phyloP scores from a whole-genome alignment of 2,888 invertebrate species.

The Nomada flava region DNA sequence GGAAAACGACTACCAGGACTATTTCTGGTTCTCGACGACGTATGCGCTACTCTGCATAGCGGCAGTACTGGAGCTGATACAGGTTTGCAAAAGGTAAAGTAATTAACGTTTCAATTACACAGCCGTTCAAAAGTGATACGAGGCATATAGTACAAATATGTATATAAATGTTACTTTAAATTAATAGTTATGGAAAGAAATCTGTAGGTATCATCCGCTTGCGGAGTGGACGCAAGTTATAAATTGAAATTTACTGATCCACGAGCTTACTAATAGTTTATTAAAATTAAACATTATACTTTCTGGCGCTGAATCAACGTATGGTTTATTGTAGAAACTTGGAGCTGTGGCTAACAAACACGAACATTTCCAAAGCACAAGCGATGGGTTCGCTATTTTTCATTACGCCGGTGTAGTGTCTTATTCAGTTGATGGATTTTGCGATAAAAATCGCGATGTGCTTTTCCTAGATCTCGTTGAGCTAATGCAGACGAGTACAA shows the following conservation, averaged over 20 bases:
- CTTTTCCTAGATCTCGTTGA: constrained; percentile 88
- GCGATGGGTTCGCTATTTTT: constrained; percentile 86
- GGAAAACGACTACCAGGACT: constrained; percentile 87
- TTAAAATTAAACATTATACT: no score
- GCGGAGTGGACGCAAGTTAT: no score
- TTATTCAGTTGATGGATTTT: constrained; percentile 88
- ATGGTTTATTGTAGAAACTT: constrained; percentile 84
- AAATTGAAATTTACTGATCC: no score
- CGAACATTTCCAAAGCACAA: constrained; percentile 86
- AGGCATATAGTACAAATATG: no score
- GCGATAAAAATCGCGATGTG: constrained; percentile 89
- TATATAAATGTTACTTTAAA: no score
- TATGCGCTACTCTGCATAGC: constrained; percentile 89
- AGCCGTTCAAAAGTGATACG: background rate
- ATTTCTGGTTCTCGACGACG: constrained; percentile 88
- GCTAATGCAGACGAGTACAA: constrained; percentile 88
- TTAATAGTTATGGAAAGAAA: no score
- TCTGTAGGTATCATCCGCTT: no score
- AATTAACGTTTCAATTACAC: background rate
- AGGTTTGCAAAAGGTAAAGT: constrained; percentile 85
- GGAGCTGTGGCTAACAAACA: constrained; percentile 85
- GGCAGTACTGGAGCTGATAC: constrained; percentile 88
- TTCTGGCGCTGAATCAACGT: background rate
- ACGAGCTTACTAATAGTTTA: no score
- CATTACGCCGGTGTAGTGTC: constrained; percentile 89